Evolutionary conservation across 1,140 invertebrate species (phyloP).

Genomic region (Papilio polytes): DNA sequence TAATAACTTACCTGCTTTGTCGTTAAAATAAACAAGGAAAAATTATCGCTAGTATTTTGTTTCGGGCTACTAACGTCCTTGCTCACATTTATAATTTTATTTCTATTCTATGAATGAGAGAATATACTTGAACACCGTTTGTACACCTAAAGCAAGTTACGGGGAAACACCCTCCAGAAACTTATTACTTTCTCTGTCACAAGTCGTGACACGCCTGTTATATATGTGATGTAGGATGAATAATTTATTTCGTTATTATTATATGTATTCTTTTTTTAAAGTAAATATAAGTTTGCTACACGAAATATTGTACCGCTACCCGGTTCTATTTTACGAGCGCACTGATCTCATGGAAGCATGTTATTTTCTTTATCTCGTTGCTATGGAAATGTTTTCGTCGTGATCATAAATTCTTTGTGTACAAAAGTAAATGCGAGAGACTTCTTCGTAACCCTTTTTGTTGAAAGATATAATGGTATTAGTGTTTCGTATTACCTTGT

Average conservation of each 20-base stretch:
- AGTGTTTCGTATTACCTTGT: background rate
- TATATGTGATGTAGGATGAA: constrained; percentile 59
- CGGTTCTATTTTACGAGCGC: constrained; percentile 10
- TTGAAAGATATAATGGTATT: constrained; percentile 12
- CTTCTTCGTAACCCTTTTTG: background rate
- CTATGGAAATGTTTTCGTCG: constrained; percentile 21
- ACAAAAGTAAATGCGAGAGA: constrained; percentile 6
- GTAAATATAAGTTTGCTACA: background rate
- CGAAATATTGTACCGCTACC: constrained; percentile 6
- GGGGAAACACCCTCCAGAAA: constrained; percentile 41
- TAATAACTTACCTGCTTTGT: background rate
- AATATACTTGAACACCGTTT: background rate
- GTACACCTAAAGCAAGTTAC: background rate
- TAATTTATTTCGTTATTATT: constrained; percentile 72
- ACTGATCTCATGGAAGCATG: constrained; percentile 7
- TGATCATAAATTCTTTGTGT: constrained; percentile 25
- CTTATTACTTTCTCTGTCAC: constrained; percentile 55
- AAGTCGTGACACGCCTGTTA: constrained; percentile 58
- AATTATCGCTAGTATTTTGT: background rate
- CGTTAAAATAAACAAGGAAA: background rate
- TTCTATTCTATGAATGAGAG: background rate
- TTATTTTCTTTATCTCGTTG: constrained; percentile 21
- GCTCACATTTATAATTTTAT: constrained; percentile 40
- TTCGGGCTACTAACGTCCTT: background rate
- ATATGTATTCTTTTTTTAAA: constrained; percentile 53